Evolutionary conservation across 2,797 vertebrate genomes (phyloP).

Genomic region (Peromyscus nudipes): DNA sequence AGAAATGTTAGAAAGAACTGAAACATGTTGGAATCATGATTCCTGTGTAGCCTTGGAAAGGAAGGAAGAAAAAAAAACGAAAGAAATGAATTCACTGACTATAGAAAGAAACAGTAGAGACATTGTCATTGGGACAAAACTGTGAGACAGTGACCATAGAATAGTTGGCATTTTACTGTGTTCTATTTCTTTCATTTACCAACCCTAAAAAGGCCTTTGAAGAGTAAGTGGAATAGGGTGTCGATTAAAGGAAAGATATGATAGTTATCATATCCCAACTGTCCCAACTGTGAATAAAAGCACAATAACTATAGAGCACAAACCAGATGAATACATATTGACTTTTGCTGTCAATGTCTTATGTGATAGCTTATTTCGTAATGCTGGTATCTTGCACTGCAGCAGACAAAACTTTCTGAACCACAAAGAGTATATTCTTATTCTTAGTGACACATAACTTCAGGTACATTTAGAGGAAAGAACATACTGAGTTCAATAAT

Average conservation of each 20-base stretch:
- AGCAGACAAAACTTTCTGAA: slow-evolving; percentile 69
- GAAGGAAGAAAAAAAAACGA: neutral
- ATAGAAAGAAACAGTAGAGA: slow-evolving; percentile 1
- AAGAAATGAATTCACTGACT: neutral
- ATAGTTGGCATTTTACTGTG: neutral
- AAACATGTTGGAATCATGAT: slow-evolving; percentile 38
- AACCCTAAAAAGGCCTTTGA: slow-evolving; percentile 63
- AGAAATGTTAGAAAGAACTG: slow-evolving; percentile 13
- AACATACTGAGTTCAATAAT: slow-evolving; percentile 77
- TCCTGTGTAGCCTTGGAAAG: neutral
- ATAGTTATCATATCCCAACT: neutral
- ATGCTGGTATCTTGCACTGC: slow-evolving; percentile 59
- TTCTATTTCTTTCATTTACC: slow-evolving; percentile 50
- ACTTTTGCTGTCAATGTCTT: slow-evolving; percentile 62
- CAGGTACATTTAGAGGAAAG: slow-evolving; percentile 71
- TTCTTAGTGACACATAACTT: slow-evolving; percentile 69
- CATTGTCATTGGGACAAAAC: slow-evolving; percentile 19
- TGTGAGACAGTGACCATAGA: neutral
- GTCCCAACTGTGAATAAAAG: slow-evolving; percentile 43
- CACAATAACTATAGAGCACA: slow-evolving; percentile 7
- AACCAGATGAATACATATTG: slow-evolving; percentile 18
- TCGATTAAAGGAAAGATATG: slow-evolving; percentile 26
- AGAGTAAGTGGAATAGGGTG: slow-evolving; percentile 6
- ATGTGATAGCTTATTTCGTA: slow-evolving; percentile 56
- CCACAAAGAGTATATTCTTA: slow-evolving; percentile 71